Conservation (phyloP, 2,797 vertebrate genomes). For the Podarcis lilfordi region DNA sequence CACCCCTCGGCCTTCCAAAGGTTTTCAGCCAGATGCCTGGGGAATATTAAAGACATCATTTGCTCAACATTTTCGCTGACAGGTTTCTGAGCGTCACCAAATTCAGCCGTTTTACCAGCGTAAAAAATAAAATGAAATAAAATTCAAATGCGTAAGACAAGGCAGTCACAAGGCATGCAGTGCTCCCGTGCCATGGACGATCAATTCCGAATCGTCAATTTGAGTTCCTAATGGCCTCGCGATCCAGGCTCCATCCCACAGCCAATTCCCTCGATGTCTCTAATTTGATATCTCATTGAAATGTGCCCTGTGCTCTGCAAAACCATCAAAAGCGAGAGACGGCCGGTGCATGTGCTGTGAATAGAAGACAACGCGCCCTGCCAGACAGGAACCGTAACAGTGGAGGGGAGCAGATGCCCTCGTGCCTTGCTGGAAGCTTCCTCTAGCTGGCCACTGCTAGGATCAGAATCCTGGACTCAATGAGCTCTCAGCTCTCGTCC, state of each 20-base stretch:
- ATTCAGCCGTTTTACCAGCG: constrained; percentile 71
- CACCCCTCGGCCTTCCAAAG: constrained; percentile 82
- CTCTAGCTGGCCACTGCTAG: background rate
- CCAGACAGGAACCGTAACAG: no score
- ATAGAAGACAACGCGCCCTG: background rate
- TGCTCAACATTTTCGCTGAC: constrained; percentile 79
- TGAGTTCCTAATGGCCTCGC: constrained; percentile 74
- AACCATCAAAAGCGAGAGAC: constrained; percentile 43
- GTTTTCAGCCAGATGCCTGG: constrained; percentile 81
- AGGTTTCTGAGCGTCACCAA: constrained; percentile 74
- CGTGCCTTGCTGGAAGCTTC: no score
- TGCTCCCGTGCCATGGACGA: constrained; percentile 62
- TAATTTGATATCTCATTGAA: constrained; percentile 19
- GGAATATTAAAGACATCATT: constrained; percentile 80
- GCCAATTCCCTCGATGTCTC: constrained; percentile 66
- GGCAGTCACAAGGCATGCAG: constrained; percentile 69
- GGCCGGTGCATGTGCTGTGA: background rate
- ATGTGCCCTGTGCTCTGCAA: constrained; percentile 49
- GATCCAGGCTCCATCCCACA: constrained; percentile 63
- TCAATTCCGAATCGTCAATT: constrained; percentile 69
- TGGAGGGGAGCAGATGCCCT: background rate
- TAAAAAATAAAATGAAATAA: constrained; percentile 30
- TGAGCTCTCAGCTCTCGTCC: background rate
- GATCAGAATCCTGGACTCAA: background rate
- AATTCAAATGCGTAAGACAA: constrained; percentile 66